Evolutionary conservation across 2,113 vertebrate species (phyloP), one percentile per base, ranked within the genome.

Genomic region (Microcebus griseorufus): DNA sequence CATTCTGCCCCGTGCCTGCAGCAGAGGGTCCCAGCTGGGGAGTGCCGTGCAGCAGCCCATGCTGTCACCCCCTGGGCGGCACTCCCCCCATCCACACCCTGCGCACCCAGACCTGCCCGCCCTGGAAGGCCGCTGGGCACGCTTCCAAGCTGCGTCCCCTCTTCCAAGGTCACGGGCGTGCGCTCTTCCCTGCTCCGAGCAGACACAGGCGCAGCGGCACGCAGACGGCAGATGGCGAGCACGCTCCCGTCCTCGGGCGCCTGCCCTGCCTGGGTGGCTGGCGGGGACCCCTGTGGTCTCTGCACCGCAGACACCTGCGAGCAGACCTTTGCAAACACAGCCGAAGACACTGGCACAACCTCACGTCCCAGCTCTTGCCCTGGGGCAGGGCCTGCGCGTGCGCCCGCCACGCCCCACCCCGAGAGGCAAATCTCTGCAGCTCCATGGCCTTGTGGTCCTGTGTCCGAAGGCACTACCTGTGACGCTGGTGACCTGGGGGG

Each of bases 101-200:
- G 65, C 73, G 95, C 4, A 4, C 60, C 64, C 70, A 65, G 85
- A 32, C 69, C 86, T 34, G 4, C 16, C 67, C 25, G 79, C 82
- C 64, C 60, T 1, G 0, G 76, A 85, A 69, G 81, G 34, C 39
- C 2, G 32, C 22, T 45, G 58, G 93, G 73, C 94, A 75, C 16
- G 3, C 48, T 14, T 17, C 78, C 39, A 76, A 88, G 78, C 89
- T 25, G n/a, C 12, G 37, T 48, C 25, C 55, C 67, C 76, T 89
- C 23, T 53, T 67, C 70, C 95, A 96, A 96, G 95, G 96, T 96
- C 88, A 55, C 0, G 0, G 4, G 80, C 80, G 27, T 65, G 58
- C 9, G 51, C 78, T 75, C 34, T 29, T 62, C 53, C 51, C 60
- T 62, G 88, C 62, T 42, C 39, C 2, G 2, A 70, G 62, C 79